Conservation (phyloP, 2,113 vertebrate species). For the Platysteira castanea region DNA sequence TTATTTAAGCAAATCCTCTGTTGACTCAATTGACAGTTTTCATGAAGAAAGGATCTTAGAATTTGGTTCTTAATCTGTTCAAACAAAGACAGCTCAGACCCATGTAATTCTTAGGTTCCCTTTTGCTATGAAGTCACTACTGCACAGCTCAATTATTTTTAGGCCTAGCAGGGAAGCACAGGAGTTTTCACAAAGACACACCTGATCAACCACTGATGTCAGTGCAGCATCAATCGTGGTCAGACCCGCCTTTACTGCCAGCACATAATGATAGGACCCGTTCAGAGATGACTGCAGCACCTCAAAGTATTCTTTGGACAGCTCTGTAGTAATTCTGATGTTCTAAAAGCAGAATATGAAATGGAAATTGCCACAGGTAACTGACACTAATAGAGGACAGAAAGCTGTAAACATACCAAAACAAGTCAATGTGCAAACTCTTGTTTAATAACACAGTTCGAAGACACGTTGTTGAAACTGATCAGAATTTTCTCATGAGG, state of each 20-base stretch:
- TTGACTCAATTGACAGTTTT: background rate
- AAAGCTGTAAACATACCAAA: background rate
- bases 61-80: background rate
- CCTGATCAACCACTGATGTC: constrained; percentile 85
- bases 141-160: background rate
- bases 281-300: constrained; percentile 85
- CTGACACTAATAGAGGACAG: background rate
- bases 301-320: constrained; percentile 83
- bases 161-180: background rate
- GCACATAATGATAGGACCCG: constrained; percentile 85
- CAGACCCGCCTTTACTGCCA: constrained; percentile 79
- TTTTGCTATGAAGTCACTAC: background rate
- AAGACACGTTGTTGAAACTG: background rate
- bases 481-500: background rate
- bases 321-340: constrained; percentile 77
- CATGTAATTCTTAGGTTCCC: background rate
- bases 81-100: background rate
- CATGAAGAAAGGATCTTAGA: background rate
- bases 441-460: background rate
- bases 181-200: constrained; percentile 43
- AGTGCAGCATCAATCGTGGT: constrained; percentile 81
- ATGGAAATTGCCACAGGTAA: background rate
- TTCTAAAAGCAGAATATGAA: constrained; percentile 72
- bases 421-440: background rate
- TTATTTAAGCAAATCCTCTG: background rate